These are phyloP conservation scores for Dolomedes plantarius DNA, from an alignment of 2,888 invertebrate species.

Conservation along the genomic window DNA sequence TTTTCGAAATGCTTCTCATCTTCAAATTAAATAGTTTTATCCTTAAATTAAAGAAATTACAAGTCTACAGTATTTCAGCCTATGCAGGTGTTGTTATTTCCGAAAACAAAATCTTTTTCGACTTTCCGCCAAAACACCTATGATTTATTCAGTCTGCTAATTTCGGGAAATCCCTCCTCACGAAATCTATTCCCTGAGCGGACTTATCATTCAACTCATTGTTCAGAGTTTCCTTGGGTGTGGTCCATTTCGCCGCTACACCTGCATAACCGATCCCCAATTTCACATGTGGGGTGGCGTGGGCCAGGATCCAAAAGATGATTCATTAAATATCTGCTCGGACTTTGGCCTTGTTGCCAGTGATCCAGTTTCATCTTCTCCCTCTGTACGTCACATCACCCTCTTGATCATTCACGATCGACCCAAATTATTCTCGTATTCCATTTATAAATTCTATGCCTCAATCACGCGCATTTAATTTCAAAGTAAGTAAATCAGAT, in stretches of 20 bases:
- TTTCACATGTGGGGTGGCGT: background rate
- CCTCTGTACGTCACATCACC: background rate
- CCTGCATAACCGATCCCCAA: background rate
- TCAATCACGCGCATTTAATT: too few relatives aligned
- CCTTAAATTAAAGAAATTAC: too few relatives aligned
- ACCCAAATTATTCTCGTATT: background rate
- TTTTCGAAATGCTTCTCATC: too few relatives aligned
- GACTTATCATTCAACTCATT: background rate
- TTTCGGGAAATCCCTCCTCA: background rate
- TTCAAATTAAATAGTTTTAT: too few relatives aligned
- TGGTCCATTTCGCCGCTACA: background rate
- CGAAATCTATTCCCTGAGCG: background rate
- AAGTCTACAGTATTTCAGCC: too few relatives aligned
- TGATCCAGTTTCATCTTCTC: conserved; percentile 31
- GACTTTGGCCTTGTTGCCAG: conserved; percentile 35
- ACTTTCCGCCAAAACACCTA: too few relatives aligned
- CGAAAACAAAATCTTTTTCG: too few relatives aligned
- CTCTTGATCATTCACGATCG: conserved; percentile 8
- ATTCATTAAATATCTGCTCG: background rate
- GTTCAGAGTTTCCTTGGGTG: background rate
- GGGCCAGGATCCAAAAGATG: conserved; percentile 14
- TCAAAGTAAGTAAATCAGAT: too few relatives aligned
- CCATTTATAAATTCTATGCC: too few relatives aligned
- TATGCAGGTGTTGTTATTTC: too few relatives aligned
- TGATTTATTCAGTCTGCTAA: too few relatives aligned